phyloP scores from a whole-genome alignment of 2,888 invertebrate genomes.

The Dioctria rufipes region DNA sequence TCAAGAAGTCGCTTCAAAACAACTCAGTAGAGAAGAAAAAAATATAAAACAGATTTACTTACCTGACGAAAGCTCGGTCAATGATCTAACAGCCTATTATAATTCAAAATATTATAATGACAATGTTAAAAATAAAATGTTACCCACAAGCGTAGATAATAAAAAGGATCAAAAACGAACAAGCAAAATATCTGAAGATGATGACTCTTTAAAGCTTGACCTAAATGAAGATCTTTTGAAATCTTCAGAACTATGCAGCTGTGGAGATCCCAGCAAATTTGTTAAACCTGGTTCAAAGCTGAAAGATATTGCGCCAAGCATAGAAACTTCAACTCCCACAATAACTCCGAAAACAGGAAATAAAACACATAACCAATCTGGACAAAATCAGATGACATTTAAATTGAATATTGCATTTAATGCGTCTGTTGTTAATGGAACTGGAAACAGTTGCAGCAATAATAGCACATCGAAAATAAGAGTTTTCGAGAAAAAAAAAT shows the following conservation, averaged over 20 bases:
- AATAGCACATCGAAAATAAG: neutral
- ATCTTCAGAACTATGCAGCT: neutral
- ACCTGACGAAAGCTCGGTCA: neutral
- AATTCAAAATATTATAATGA: neutral
- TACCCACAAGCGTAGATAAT: neutral
- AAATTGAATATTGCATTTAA: constrained; percentile 35
- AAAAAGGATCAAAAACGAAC: neutral
- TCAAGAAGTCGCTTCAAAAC: neutral
- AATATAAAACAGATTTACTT: neutral
- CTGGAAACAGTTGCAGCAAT: neutral
- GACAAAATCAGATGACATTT: neutral
- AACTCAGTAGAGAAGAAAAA: neutral
- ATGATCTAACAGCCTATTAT: no score
- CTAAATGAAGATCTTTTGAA: constrained; percentile 5
- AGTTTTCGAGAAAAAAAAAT: neutral
- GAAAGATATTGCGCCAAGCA: neutral
- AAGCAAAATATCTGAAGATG: neutral
- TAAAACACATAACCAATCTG: neutral
- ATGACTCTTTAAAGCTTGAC: neutral
- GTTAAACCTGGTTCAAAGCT: constrained; percentile 1
- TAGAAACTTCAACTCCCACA: neutral
- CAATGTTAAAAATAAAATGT: neutral
- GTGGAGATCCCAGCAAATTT: neutral
- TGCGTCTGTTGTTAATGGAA: constrained; percentile 6
- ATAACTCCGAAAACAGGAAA: neutral